phyloP scores from a whole-genome alignment of 2,888 invertebrate genomes.

The Galeruca laticollis region DNA sequence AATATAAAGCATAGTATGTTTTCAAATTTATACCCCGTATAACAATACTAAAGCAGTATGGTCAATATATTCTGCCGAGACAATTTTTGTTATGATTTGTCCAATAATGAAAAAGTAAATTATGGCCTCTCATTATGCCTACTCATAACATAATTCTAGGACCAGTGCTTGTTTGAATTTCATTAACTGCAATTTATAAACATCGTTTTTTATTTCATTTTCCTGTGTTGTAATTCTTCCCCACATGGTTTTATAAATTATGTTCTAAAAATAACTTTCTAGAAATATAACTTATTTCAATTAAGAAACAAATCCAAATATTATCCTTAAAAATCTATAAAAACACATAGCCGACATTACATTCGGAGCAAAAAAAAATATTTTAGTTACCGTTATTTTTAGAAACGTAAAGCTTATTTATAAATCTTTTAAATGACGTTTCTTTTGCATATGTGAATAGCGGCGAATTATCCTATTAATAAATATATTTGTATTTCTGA shows the following conservation, averaged over 20 bases:
- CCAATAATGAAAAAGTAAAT: too few relatives aligned
- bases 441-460: constrained; percentile 19
- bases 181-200: too few relatives aligned
- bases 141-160: too few relatives aligned
- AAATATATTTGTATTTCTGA: constrained; percentile 11
- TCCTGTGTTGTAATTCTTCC: neutral
- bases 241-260: neutral
- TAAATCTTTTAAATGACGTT: constrained; percentile 19
- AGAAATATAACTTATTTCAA: neutral
- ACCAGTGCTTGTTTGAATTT: too few relatives aligned
- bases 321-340: constrained; percentile 2
- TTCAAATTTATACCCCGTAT: too few relatives aligned
- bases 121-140: too few relatives aligned
- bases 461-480: constrained; percentile 20
- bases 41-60: too few relatives aligned
- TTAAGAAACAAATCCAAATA: constrained; percentile 9
- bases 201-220: too few relatives aligned
- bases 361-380: neutral
- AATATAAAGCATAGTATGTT: too few relatives aligned
- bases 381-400: constrained; percentile 7
- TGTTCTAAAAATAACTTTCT: neutral
- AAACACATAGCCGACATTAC: neutral
- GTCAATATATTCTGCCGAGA: too few relatives aligned
- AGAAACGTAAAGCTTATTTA: constrained; percentile 21
- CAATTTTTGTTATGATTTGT: too few relatives aligned